These are phyloP conservation scores for Drosophila sp. DNA, from an alignment of 1,140 invertebrate species.

Conservation along the genomic window DNA sequence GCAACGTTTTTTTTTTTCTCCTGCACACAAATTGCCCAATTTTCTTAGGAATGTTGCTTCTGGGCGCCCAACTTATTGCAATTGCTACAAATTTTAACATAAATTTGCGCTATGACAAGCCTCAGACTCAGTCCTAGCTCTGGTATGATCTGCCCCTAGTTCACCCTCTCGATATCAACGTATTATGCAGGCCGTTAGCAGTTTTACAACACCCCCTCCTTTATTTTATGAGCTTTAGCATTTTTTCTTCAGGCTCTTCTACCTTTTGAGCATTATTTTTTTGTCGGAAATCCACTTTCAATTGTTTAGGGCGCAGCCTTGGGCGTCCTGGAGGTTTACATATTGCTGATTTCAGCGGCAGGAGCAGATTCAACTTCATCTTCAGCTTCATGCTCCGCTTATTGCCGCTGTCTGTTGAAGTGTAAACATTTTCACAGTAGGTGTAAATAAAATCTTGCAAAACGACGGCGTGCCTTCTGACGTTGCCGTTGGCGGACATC, in stretches of 20 bases:
- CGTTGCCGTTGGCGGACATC: slow-evolving; percentile 32
- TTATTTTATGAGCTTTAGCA: slow-evolving; percentile 69
- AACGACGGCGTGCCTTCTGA: slow-evolving; percentile 32
- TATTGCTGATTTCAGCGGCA: slow-evolving; percentile 73
- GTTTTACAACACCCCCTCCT: slow-evolving; percentile 40
- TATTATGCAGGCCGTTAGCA: slow-evolving; percentile 71
- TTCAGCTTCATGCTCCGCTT: slow-evolving; percentile 37
- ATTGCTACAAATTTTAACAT: slow-evolving; percentile 81
- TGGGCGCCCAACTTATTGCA: slow-evolving; percentile 71
- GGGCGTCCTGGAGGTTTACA: slow-evolving; percentile 68
- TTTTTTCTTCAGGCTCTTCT: slow-evolving; percentile 41
- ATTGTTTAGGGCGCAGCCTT: slow-evolving; percentile 74
- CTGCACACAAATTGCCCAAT: slow-evolving; percentile 53
- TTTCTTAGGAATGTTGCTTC: slow-evolving; percentile 29
- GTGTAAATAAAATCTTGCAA: slow-evolving; percentile 82
- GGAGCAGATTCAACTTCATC: slow-evolving; percentile 8
- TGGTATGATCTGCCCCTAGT: slow-evolving; percentile 15
- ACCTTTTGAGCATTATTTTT: slow-evolving; percentile 66
- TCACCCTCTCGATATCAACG: slow-evolving; percentile 18
- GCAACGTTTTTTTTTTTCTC: slow-evolving; percentile 74
- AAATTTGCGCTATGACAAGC: slow-evolving; percentile 73
- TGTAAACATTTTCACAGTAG: slow-evolving; percentile 81
- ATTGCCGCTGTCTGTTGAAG: slow-evolving; percentile 71
- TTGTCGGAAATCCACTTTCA: slow-evolving; percentile 81
- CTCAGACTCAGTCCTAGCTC: neutral